Evolutionary conservation across 2,113 vertebrate species (phyloP).

Genomic region (Monarcha castaneiventris): DNA sequence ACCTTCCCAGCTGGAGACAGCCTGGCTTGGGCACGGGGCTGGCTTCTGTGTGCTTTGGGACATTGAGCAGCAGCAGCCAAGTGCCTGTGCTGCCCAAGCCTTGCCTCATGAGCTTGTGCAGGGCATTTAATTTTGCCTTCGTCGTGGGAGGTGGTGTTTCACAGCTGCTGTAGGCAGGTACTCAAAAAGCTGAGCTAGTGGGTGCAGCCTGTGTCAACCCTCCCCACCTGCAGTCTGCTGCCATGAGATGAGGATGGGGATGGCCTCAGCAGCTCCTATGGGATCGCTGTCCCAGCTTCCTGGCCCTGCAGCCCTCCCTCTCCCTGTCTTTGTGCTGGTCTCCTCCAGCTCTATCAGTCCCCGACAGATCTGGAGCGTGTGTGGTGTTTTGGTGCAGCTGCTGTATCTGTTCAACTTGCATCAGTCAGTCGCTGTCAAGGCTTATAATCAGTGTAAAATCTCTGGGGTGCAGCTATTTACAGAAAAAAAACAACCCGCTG

Average conservation of each 20-base stretch:
- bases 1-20: not conserved
- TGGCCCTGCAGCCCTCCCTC: not conserved
- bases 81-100: not conserved
- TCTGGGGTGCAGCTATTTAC: conserved; percentile 47
- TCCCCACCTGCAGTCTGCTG: not conserved
- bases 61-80: not conserved
- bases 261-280: not conserved
- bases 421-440: not conserved
- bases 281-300: not conserved
- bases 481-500: not conserved
- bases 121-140: not conserved
- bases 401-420: not conserved
- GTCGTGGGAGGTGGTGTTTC: not conserved
- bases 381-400: not conserved
- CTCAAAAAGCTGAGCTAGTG: fast-evolving
- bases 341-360: not conserved
- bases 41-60: not conserved
- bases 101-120: not conserved
- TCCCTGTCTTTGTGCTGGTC: not conserved
- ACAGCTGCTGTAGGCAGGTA: not conserved
- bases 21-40: fast-evolving
- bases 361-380: fast-evolving
- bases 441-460: conserved; percentile 36
- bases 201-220: fast-evolving
- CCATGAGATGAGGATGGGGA: not conserved